Percentiles rank a stretch among this genome's conserved stretches.
These are phyloP conservation scores for Callipepla squamata DNA, from an alignment of 2,113 vertebrate species.

Conservation along the genomic window DNA sequence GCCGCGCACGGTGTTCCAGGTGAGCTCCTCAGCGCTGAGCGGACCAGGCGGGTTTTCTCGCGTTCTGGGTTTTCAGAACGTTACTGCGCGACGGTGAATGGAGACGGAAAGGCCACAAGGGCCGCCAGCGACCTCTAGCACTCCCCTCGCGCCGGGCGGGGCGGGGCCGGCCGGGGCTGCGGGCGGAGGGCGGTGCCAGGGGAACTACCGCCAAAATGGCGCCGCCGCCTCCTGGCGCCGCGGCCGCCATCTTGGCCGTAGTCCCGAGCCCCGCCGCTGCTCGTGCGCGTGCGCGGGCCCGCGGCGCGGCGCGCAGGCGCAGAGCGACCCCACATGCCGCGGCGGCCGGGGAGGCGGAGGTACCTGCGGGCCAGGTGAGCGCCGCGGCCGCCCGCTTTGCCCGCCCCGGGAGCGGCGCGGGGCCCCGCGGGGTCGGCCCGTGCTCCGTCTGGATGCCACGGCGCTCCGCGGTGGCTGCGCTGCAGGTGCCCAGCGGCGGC, in stretches of 20 bases:
- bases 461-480: neutral
- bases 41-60: neutral
- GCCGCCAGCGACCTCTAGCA: no score
- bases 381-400: neutral
- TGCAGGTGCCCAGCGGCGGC: neutral
- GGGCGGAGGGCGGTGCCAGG: rapidly evolving
- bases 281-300: neutral
- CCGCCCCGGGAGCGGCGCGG: neutral
- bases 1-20: no score
- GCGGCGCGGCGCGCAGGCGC: neutral
- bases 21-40: neutral
- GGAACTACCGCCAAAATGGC: neutral
- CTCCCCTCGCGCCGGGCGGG: no score
- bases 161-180: no score
- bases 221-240: no score
- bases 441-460: no score
- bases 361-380: neutral
- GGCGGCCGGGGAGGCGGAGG: neutral
- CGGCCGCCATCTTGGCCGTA: neutral
- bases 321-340: neutral
- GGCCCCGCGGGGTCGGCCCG: neutral
- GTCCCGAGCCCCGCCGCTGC: neutral
- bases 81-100: no score
- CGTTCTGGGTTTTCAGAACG: neutral
- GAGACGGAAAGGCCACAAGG: no score